Conservation (phyloP, 2,888 invertebrate species). For the Lithophane semibrunnea region DNA sequence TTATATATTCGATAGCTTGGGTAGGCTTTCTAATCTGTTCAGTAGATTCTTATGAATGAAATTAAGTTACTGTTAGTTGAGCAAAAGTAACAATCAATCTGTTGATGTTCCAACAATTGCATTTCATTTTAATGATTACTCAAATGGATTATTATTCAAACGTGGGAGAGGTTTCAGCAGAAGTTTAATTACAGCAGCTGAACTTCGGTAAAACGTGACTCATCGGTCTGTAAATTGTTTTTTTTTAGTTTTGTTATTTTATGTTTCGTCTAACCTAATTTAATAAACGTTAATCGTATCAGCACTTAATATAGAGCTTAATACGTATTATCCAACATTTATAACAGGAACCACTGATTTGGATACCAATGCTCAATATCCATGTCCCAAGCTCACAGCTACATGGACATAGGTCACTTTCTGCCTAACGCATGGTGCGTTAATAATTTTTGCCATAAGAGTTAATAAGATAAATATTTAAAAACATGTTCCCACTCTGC, state of each 20-base stretch:
- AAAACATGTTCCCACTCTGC: neutral
- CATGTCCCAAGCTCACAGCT: neutral
- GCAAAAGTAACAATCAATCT: neutral
- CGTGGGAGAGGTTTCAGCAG: neutral
- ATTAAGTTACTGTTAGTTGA: neutral
- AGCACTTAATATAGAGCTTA: neutral
- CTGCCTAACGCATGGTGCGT: neutral
- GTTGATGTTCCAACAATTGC: neutral
- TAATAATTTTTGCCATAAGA: neutral
- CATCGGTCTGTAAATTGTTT: no score
- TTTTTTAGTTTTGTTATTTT: neutral
- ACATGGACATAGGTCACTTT: neutral
- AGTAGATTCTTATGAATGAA: neutral
- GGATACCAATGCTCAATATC: neutral
- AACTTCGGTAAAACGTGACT: neutral
- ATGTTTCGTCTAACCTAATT: neutral
- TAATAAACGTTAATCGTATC: neutral
- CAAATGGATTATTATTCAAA: neutral
- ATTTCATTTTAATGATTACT: neutral
- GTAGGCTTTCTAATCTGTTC: neutral
- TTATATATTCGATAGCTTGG: neutral
- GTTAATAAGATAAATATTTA: neutral
- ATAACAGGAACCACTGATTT: slow-evolving; percentile 8
- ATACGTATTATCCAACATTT: neutral
- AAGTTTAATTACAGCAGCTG: neutral